These are phyloP conservation scores for Leontopithecus rosalia DNA, from an alignment of 2,797 vertebrate species.

Conservation along the genomic window DNA sequence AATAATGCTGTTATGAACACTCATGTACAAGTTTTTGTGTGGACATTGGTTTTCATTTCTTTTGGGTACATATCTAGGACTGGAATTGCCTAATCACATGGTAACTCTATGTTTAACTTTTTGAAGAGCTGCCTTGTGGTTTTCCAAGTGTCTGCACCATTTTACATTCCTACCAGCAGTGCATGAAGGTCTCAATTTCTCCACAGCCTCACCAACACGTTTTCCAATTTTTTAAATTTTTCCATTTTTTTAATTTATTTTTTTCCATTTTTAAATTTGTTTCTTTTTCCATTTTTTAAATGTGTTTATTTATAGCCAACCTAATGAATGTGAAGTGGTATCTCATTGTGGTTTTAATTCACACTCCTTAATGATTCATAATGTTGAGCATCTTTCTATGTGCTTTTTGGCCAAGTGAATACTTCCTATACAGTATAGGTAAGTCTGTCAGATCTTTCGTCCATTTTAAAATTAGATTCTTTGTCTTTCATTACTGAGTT, in stretches of 20 bases:
- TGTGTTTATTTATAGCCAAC: not conserved
- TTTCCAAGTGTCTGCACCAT: not conserved
- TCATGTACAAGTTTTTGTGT: not conserved
- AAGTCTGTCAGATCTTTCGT: not conserved
- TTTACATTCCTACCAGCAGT: not conserved
- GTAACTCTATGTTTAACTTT: not conserved
- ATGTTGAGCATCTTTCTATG: not conserved
- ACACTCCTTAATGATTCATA: not conserved
- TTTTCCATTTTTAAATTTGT: not conserved
- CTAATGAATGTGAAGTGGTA: not conserved
- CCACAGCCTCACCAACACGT: not conserved
- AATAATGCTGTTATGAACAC: not conserved
- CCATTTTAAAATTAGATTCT: not conserved
- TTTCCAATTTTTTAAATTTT: not conserved
- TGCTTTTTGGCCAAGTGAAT: not conserved
- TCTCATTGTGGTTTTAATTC: not conserved
- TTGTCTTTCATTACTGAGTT: not conserved
- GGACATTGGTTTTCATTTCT: not conserved
- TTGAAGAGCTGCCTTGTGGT: not conserved
- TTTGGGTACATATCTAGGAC: not conserved
- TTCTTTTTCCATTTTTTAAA: not conserved
- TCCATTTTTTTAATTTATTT: not conserved
- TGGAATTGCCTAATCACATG: not conserved
- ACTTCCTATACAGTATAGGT: not conserved
- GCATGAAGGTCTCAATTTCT: not conserved